phyloP scores from a whole-genome alignment of 2,113 vertebrate genomes.

The Ornithorhynchus anatinus region DNA sequence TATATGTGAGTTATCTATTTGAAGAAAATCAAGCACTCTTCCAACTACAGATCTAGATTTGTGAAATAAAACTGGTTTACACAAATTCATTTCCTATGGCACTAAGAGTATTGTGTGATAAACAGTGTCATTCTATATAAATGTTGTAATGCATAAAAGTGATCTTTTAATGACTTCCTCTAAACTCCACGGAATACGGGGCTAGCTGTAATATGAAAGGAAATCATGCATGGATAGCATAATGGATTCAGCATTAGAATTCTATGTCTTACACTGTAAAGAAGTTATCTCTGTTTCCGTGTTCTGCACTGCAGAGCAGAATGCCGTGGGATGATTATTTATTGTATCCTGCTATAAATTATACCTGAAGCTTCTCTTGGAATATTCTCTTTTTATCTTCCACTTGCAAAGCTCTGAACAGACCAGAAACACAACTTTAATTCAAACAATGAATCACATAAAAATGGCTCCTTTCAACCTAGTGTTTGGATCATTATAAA shows the following conservation, averaged over 20 bases:
- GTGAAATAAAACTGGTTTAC: constrained; percentile 38
- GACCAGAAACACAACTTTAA: not conserved
- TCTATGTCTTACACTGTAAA: constrained; percentile 30
- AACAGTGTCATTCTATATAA: constrained; percentile 56
- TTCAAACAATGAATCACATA: not conserved
- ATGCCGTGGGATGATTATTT: not conserved
- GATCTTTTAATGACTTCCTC: constrained; percentile 52
- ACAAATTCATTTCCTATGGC: constrained; percentile 46
- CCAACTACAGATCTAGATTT: constrained; percentile 28
- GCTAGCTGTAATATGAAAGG: constrained; percentile 51
- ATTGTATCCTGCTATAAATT: not conserved
- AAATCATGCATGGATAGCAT: constrained; percentile 50
- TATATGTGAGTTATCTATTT: constrained; percentile 7
- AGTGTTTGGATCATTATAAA: not conserved
- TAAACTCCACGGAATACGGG: constrained; percentile 37
- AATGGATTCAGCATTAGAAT: constrained; percentile 56
- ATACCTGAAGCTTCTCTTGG: constrained; percentile 3
- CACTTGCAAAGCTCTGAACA: not conserved
- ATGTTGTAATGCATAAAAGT: constrained; percentile 52
- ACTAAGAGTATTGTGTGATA: constrained; percentile 53
- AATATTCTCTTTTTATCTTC: constrained; percentile 19
- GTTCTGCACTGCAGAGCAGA: constrained; percentile 31
- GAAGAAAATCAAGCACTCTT: constrained; percentile 10
- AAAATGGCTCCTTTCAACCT: not conserved
- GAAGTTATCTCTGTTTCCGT: constrained; percentile 25